phyloP scores from a whole-genome alignment of 2,113 vertebrate genomes.

The Dinomys branickii region DNA sequence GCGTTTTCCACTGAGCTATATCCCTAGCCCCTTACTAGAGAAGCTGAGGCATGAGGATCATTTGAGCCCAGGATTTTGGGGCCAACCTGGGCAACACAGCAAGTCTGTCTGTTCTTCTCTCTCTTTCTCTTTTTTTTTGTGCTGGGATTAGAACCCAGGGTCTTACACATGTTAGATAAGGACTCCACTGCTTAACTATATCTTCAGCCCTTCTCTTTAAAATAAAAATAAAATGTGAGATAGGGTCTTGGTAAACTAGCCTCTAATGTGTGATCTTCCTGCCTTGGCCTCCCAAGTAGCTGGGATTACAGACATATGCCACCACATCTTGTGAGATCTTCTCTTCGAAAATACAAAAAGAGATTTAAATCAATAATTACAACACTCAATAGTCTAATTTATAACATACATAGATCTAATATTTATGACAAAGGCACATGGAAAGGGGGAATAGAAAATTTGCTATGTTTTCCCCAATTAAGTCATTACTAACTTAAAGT shows the following conservation, averaged over 20 bases:
- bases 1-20: too few relatives aligned
- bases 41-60: not conserved
- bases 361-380: not conserved
- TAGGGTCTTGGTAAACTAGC: not conserved
- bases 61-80: not conserved
- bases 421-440: not conserved
- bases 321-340: not conserved
- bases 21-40: too few relatives aligned
- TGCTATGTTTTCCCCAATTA: not conserved
- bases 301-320: not conserved
- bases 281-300: not conserved
- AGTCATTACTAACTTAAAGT: not conserved
- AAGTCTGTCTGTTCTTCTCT: not conserved
- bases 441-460: not conserved
- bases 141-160: not conserved
- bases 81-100: not conserved
- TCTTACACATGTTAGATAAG: not conserved
- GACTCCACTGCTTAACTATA: not conserved
- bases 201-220: not conserved
- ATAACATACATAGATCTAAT: not conserved
- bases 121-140: not conserved
- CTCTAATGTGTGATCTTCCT: not conserved
- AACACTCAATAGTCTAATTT: not conserved
- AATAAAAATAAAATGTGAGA: not conserved
- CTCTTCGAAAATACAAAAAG: not conserved